A percentile compares a stretch with the other conserved stretches of the same genome.
These are phyloP conservation scores for Circaetus cinerascens DNA, from an alignment of 2,113 vertebrate species.

Conservation along the genomic window DNA sequence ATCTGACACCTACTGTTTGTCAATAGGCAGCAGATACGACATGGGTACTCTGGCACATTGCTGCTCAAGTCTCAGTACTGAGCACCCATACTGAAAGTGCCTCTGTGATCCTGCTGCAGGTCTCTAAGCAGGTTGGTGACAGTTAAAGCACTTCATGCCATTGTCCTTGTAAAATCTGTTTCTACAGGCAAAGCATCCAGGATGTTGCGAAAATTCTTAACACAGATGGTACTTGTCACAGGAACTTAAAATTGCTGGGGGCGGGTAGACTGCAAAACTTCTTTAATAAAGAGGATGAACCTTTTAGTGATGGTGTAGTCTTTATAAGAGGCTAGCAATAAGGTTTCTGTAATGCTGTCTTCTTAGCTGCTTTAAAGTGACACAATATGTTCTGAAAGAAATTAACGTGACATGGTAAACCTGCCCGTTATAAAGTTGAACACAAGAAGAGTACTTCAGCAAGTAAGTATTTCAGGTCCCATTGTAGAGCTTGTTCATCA, in stretches of 20 bases:
- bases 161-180: background rate
- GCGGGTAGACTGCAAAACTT: background rate
- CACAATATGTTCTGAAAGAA: background rate
- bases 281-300: background rate
- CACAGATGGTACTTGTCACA: background rate
- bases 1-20: background rate
- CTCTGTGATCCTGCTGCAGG: background rate
- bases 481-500: background rate
- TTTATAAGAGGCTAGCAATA: background rate
- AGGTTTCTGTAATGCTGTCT: background rate
- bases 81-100: background rate
- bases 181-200: background rate
- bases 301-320: background rate
- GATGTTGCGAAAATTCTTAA: background rate
- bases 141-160: background rate
- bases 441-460: background rate
- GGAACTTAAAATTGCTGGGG: background rate
- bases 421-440: background rate
- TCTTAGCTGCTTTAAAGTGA: background rate
- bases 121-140: background rate
- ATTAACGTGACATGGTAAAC: background rate
- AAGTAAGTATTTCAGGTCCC: background rate
- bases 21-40: background rate
- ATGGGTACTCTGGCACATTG: fast-evolving
- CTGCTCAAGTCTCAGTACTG: background rate